Percentiles rank a stretch among this genome's conserved stretches.
These are phyloP conservation scores for Arvicola amphibius DNA, from an alignment of 2,797 vertebrate species.

Conservation along the genomic window DNA sequence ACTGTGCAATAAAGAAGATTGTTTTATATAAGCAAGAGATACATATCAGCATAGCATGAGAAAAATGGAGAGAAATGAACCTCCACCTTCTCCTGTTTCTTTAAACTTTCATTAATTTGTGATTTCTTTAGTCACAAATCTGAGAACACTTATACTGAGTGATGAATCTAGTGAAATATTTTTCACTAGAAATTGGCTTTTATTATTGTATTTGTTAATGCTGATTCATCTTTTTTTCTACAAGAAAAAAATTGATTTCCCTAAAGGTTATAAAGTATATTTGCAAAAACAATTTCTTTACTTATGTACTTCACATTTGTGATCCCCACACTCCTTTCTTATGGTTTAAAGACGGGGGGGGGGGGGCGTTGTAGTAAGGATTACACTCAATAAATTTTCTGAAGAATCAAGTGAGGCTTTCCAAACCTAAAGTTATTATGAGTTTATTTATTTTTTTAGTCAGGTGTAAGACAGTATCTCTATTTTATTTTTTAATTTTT, in stretches of 20 bases:
- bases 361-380: background rate
- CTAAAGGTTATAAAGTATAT: background rate
- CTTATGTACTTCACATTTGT: background rate
- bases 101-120: no score
- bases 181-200: slow-evolving; percentile 39
- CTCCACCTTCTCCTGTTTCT: background rate
- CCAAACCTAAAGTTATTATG: background rate
- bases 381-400: background rate
- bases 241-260: background rate
- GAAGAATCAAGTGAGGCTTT: background rate
- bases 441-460: background rate
- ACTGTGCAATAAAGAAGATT: background rate
- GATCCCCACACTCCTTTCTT: background rate
- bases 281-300: background rate
- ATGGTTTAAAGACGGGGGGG: background rate
- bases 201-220: background rate
- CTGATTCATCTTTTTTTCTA: background rate
- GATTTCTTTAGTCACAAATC: background rate
- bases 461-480: background rate
- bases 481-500: background rate
- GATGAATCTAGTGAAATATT: background rate
- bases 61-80: background rate
- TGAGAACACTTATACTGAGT: background rate
- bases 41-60: background rate
- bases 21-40: background rate